phyloP scores from a whole-genome alignment of 2,888 invertebrate species.

The Uropetala carovei region DNA sequence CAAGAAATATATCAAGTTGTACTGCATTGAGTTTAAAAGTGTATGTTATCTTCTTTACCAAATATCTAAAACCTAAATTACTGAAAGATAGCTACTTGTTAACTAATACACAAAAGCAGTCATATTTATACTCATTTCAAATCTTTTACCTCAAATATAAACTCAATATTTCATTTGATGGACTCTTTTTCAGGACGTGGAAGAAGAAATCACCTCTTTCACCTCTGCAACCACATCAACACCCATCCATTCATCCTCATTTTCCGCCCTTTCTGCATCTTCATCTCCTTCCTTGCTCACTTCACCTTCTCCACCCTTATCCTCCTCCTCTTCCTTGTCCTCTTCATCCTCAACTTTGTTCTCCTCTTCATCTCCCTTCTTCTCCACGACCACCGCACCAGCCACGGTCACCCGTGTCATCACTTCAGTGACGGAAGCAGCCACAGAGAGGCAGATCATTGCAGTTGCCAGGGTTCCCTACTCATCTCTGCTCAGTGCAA shows the following conservation, averaged over 20 bases:
- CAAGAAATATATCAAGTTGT: too few relatives aligned
- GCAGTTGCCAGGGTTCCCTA: slow-evolving; percentile 70
- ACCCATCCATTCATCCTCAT: slow-evolving; percentile 48
- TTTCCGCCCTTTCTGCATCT: slow-evolving; percentile 27
- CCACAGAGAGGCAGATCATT: slow-evolving; percentile 76
- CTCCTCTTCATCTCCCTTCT: neutral
- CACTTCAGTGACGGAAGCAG: slow-evolving; percentile 75
- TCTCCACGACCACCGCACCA: slow-evolving; percentile 39
- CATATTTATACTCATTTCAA: too few relatives aligned
- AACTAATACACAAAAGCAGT: too few relatives aligned
- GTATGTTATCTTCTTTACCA: too few relatives aligned
- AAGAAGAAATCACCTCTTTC: neutral
- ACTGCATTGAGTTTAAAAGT: too few relatives aligned
- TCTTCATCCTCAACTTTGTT: neutral
- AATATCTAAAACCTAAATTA: too few relatives aligned
- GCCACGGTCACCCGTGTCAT: slow-evolving; percentile 75
- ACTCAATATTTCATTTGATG: neutral
- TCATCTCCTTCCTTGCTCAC: slow-evolving; percentile 28
- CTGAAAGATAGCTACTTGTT: too few relatives aligned
- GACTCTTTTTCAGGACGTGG: slow-evolving; percentile 2
- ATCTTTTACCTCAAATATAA: neutral
- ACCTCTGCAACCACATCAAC: slow-evolving; percentile 28
- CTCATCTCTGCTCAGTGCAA: slow-evolving; percentile 48
- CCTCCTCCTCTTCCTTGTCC: neutral
- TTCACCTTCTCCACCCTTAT: neutral